A percentile compares a stretch with the other conserved stretches of the same genome.
Evolutionary conservation across 2,797 vertebrate genomes (phyloP).

Genomic region (Tamandua tetradactyla): DNA sequence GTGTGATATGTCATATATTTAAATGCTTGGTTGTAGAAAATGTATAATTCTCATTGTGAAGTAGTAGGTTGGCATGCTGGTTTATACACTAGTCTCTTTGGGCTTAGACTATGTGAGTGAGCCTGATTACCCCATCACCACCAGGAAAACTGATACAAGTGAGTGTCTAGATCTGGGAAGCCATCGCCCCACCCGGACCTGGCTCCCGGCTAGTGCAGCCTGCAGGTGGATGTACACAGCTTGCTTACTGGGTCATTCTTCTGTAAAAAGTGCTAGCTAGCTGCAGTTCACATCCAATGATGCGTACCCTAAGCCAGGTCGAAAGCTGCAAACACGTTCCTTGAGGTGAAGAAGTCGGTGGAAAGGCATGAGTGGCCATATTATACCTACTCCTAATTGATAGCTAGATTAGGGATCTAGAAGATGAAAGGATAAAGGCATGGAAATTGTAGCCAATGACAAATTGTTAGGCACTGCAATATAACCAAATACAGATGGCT

Average conservation of each 20-base stretch:
- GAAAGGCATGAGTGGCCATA: neutral
- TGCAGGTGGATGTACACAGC: neutral
- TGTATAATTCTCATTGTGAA: neutral
- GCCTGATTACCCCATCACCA: neutral
- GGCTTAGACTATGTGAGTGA: neutral
- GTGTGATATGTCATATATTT: neutral
- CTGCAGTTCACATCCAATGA: neutral
- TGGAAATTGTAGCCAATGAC: constrained; percentile 45
- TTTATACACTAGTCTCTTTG: neutral
- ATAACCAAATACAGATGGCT: constrained; percentile 67
- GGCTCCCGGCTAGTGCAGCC: neutral
- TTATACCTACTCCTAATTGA: neutral
- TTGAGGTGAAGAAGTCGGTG: neutral
- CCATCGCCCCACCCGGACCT: neutral
- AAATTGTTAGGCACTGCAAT: constrained; percentile 42
- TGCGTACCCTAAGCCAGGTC: neutral
- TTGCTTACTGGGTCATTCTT: neutral
- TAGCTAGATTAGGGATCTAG: constrained; percentile 12
- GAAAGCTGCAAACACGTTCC: neutral
- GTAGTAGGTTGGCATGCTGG: neutral
- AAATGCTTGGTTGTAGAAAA: constrained; percentile 28
- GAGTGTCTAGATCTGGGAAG: neutral
- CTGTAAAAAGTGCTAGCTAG: neutral
- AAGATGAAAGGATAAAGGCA: constrained; percentile 27
- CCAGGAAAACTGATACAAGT: neutral